phyloP scores from a whole-genome alignment of 1,140 invertebrate species.

The Brachionus plicatilis region DNA sequence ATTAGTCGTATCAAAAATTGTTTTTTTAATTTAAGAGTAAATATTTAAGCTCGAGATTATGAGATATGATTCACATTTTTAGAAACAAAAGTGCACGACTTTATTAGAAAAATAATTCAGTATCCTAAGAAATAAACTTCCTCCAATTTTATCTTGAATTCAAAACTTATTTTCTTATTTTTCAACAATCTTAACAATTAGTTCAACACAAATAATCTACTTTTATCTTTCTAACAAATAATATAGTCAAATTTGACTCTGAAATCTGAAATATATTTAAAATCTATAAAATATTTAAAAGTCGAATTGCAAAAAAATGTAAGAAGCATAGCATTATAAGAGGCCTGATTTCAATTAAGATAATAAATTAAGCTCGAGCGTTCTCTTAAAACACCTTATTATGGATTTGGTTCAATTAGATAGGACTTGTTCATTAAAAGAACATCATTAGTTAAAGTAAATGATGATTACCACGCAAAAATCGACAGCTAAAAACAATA shows the following conservation, averaged over 20 bases:
- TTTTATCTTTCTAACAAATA: neutral
- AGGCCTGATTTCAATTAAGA: neutral
- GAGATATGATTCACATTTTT: neutral
- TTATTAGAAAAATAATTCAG: neutral
- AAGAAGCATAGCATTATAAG: neutral
- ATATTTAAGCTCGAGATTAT: neutral
- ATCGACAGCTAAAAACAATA: neutral
- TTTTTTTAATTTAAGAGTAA: neutral
- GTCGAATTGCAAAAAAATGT: neutral
- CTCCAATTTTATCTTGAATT: neutral
- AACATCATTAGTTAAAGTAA: neutral
- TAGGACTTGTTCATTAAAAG: neutral
- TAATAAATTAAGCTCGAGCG: neutral
- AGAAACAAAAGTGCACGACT: neutral
- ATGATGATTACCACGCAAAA: neutral
- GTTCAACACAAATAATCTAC: neutral
- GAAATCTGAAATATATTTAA: neutral
- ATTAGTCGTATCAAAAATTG: neutral
- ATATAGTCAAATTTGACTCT: neutral
- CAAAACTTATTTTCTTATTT: neutral
- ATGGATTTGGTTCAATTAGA: neutral
- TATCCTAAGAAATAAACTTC: neutral
- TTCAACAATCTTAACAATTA: neutral
- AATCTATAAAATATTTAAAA: neutral
- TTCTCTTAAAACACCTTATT: neutral